Percentiles rank a stretch among this genome's conserved stretches.
Conservation (phyloP, 2,888 invertebrate species). For the Drosophila multiciliata region DNA sequence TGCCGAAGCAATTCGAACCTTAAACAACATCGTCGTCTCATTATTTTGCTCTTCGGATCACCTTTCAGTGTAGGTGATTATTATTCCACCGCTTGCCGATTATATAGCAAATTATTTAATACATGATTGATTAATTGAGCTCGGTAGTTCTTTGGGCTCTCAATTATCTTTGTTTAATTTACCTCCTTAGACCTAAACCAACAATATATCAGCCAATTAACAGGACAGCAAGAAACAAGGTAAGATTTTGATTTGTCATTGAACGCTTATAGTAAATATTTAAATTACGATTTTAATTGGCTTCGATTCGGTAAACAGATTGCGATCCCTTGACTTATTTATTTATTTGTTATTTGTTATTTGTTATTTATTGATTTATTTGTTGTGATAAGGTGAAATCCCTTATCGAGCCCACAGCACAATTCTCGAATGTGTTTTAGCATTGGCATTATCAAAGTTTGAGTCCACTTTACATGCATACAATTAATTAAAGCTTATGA, state of each 20-base stretch:
- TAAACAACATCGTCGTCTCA: no score
- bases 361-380: slow-evolving; percentile 1
- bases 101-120: no score
- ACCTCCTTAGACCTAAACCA: not conserved
- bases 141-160: not conserved
- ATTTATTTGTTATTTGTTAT: not conserved
- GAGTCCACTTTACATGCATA: not conserved
- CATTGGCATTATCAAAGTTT: not conserved
- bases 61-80: no score
- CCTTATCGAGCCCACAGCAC: not conserved
- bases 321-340: not conserved
- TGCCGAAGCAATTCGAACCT: no score
- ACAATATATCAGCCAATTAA: not conserved
- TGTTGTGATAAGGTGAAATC: not conserved
- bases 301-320: not conserved
- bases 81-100: no score
- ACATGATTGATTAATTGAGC: not conserved
- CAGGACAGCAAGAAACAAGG: not conserved
- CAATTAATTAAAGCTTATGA: slow-evolving; percentile 1
- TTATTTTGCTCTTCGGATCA: no score
- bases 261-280: not conserved
- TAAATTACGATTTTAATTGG: not conserved
- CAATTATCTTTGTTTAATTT: not conserved
- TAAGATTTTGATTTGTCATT: not conserved
- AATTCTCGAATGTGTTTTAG: not conserved